phyloP scores from a whole-genome alignment of 1,140 invertebrate species.

The Temnothorax nylanderi region DNA sequence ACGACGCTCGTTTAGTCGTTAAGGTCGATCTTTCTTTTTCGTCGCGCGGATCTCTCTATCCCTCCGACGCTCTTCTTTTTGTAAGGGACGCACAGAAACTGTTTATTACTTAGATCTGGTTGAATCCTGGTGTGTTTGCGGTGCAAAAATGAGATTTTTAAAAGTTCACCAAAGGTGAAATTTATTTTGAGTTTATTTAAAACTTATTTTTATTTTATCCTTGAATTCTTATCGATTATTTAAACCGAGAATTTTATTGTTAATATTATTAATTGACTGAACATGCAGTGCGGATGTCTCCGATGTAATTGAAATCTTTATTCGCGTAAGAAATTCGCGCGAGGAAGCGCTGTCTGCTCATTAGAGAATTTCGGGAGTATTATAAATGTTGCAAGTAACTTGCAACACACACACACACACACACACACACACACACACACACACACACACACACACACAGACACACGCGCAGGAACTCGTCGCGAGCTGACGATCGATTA shows the following conservation, averaged over 20 bases:
- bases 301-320: background rate
- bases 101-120: background rate
- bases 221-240: background rate
- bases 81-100: background rate
- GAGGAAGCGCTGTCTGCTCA: background rate
- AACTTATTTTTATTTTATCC: background rate
- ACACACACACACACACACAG: no score
- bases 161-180: background rate
- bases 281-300: background rate
- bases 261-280: background rate
- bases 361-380: slow-evolving; percentile 20
- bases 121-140: slow-evolving; percentile 2
- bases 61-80: slow-evolving; percentile 2
- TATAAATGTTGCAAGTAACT: slow-evolving; percentile 18
- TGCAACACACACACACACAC: background rate
- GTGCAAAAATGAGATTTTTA: background rate
- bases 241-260: background rate
- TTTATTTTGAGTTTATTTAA: background rate
- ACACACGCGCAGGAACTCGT: background rate
- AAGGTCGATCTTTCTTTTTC: slow-evolving; percentile 51
- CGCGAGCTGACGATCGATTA: slow-evolving; percentile 27
- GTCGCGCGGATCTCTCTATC: slow-evolving; percentile 10
- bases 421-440: no score
- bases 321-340: background rate
- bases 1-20: slow-evolving; percentile 66